Percentiles rank a stretch among this genome's conserved stretches.
Evolutionary conservation across 2,888 invertebrate genomes (phyloP).

Genomic region (Hoplodrina blanda): DNA sequence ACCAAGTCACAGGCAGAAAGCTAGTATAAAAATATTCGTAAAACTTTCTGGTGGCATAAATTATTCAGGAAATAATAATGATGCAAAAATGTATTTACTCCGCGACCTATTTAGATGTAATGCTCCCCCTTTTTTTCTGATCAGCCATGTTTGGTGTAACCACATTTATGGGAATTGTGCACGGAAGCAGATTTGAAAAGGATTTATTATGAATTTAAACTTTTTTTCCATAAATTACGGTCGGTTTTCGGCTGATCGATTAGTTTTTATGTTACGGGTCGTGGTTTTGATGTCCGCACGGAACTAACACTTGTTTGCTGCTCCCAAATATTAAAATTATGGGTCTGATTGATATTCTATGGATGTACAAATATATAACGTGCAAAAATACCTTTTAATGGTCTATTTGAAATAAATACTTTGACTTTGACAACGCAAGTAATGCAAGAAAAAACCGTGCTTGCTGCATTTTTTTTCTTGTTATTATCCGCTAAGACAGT

Average conservation of each 20-base stretch:
- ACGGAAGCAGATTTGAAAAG: slow-evolving; percentile 37
- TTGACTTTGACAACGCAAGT: too few relatives aligned
- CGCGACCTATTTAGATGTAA: slow-evolving; percentile 41
- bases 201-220: slow-evolving; percentile 8
- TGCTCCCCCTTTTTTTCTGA: slow-evolving; percentile 20
- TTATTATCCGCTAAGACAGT: too few relatives aligned
- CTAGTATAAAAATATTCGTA: slow-evolving; percentile 28
- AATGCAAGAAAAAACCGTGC: too few relatives aligned
- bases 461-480: too few relatives aligned
- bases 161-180: slow-evolving; percentile 44
- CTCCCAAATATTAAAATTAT: too few relatives aligned
- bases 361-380: too few relatives aligned
- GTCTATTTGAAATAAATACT: too few relatives aligned
- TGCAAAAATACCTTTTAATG: too few relatives aligned
- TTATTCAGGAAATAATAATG: slow-evolving; percentile 36
- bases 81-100: slow-evolving; percentile 40
- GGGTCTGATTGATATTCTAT: too few relatives aligned
- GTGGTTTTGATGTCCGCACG: neutral
- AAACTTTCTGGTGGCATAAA: slow-evolving; percentile 9
- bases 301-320: neutral
- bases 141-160: slow-evolving; percentile 26
- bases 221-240: slow-evolving; percentile 11
- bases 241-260: slow-evolving; percentile 6
- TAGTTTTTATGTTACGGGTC: neutral
- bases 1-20: too few relatives aligned